These are phyloP conservation scores for Siniperca undulata DNA, from an alignment of 2,797 vertebrate species.

Conservation along the genomic window DNA sequence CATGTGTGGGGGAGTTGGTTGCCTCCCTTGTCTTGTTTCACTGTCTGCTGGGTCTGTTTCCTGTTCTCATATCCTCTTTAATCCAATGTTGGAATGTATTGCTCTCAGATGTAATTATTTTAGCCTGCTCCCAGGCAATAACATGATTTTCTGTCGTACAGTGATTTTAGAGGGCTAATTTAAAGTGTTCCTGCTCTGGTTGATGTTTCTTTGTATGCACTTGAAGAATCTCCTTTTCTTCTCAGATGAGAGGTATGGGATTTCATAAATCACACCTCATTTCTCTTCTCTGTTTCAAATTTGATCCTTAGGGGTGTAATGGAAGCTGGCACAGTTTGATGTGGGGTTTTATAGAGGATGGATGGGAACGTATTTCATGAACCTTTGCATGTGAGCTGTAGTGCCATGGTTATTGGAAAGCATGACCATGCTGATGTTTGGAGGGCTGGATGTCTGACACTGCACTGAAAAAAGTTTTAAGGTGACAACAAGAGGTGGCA, in stretches of 20 bases:
- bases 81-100: constrained; percentile 47
- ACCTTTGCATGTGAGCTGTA: constrained; percentile 23
- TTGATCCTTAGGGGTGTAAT: constrained; percentile 34
- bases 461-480: constrained; percentile 12
- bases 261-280: constrained; percentile 65
- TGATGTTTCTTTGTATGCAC: constrained; percentile 54
- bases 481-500: constrained; percentile 9
- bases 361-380: constrained; percentile 49
- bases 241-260: constrained; percentile 49
- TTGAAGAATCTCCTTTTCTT: constrained; percentile 39
- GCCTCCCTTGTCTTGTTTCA: constrained; percentile 33
- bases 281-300: constrained; percentile 46
- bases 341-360: constrained; percentile 25
- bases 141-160: constrained; percentile 55
- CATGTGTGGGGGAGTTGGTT: constrained; percentile 14
- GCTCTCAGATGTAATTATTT: constrained; percentile 69
- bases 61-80: constrained; percentile 46
- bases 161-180: constrained; percentile 60
- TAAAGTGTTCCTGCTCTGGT: constrained; percentile 51
- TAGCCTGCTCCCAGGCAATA: constrained; percentile 42
- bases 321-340: constrained; percentile 43
- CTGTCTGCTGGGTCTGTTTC: constrained; percentile 43
- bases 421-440: constrained; percentile 1
- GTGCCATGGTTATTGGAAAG: constrained; percentile 23
- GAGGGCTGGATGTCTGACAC: constrained; percentile 14